Base-by-base conservation (phyloP, 2,113 vertebrate genomes). In the Cochlearius cochlearius region DNA sequence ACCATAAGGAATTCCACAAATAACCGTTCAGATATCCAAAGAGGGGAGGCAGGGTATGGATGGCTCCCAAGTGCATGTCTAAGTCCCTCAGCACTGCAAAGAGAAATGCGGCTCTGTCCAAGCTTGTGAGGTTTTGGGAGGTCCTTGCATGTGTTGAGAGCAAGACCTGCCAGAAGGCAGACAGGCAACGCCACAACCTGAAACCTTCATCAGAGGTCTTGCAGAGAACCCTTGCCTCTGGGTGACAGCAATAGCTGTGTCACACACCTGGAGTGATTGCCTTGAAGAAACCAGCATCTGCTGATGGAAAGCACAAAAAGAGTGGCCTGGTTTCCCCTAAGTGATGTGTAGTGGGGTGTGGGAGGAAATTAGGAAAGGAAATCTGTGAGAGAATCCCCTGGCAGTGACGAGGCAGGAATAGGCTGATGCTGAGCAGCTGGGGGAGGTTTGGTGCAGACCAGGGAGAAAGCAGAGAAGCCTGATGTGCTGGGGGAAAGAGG, bases 1-100 rank as follows among this genome's bases (percentile, higher is more conserved):
- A 81, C 30, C 72, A n/a, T 9, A 75, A 84, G 68, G 69, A 96
- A 95, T 90, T 73, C 76, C 94, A 86, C 79, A 93, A 82, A 92
- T 53, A 95, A 79, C 25, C 10, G 2, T 26, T 94, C 45, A n/a
- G 45, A 47, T 49, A 38, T 27, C 81, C 68, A 52, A 32, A 77
- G 71, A 6, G 9, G 14, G 52, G 8, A 85, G 29, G n/a, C 16
- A 47, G 82, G 58, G n/a, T 38, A 38, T 7, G 66, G 76, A 85
- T 4, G 15, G 36, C 29, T 77, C 88, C 67, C 53, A 80, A 32
- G 45, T 32, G 29, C 30, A 36, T 15, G 16, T 67, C 36, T 72
- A 47, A 49, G 32, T 45, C 59, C 43, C 66, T n/a, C 62, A 53
- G 78, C 55, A 38, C 49, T 41, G 14, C 83, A 81, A 68, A 76